Evolutionary conservation across 2,888 invertebrate genomes (phyloP), one percentile per base, ranked within the genome.

Genomic region (Drosophila pseudotalamancana): DNA sequence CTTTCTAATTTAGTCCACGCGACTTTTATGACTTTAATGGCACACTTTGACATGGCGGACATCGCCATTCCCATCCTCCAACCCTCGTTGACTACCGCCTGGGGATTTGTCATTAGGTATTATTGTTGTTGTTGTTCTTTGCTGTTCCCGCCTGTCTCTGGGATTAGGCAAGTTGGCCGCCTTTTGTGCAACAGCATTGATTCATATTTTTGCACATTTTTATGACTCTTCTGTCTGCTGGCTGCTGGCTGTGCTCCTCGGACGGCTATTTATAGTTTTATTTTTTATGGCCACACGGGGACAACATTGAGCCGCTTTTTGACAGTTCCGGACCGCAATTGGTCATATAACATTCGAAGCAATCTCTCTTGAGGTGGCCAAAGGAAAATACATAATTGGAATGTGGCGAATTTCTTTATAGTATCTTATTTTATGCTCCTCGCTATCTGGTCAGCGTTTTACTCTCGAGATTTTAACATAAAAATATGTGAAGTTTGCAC

Each of bases 1-100:
- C 74, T 68, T 73, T 70, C 77, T 85, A 82, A 83, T 83, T 83
- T 85, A 77, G 83, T 87, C 77, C 83, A 85, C 79, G 86, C 79
- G 85, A 85, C 87, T 87, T 83, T 85, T 87, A 83, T 82, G 86
- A 85, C 85, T 85, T 83, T 73, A 87, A 87, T 87, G 87, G 59
- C 66, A 77, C 71, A 85, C 79, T 81, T 84, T 78, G 53, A 76
- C 63, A 63, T 57, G 64, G 34, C 59, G 53, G 19, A 19, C 29
- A 16, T 29, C 55, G 19, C 19, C 29, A 16, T 29, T 3, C 19
- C 11, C 40, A 16, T 31, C 11, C 42, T 16, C 16, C 34, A n/a
- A 4, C 31, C 40, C 48, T n/a, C 45, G 59, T 50, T 62, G 66
- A 55, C 61, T 75, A 51, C 40, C 60, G 76, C 55, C 57, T 45